Evolutionary conservation across 2,888 invertebrate species (phyloP), one percentile per base, ranked within the genome.

Genomic region (Geophilus truncorum): DNA sequence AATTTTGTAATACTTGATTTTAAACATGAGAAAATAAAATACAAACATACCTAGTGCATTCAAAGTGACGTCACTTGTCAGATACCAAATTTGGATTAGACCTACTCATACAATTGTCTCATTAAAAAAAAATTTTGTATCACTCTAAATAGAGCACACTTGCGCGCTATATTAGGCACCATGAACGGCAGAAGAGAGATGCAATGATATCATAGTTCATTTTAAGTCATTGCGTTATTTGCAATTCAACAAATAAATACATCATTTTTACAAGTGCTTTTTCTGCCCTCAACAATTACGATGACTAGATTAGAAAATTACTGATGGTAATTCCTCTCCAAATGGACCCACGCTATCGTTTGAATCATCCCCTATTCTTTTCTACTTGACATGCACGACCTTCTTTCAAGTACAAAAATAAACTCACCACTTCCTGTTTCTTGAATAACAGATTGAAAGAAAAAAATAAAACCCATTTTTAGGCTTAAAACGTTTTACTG

Each of bases 361-460:
- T 62, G 62, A 62, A 62, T 62, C 62, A 62, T 62, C 62, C 62
- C 62, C 62, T 62, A 62, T 62, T 62, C 62, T 62, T 62, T 23
- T 9, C 28, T 23, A 23, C 15, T 62, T 62, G 62, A 62, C 62
- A 25, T 62, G 62, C 25, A 25, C 28, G 62, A 62, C 62, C 62
- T 62, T 62, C 28, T 62, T 62, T 62, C 25, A 62, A 62, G 62
- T 62, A 28, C 62, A 23, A 62, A 62, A 62, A 62, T 62, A 62
- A 62, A 62, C 62, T 15, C 62, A 62, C 62, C 7, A 62, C 62
- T 62, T 62, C 62, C 62, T 62, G 62, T 25, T 25, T 62, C 62
- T 62, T 15, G 45, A 45, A 45, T 45, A 45, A 45, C 45, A n/a
- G 45, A 2, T 7, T 12, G 1, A n/a, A 32, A 32, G 32, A 45